These are phyloP conservation scores for Tringa solitaria DNA, from an alignment of 2,113 vertebrate species.

Conservation along the genomic window DNA sequence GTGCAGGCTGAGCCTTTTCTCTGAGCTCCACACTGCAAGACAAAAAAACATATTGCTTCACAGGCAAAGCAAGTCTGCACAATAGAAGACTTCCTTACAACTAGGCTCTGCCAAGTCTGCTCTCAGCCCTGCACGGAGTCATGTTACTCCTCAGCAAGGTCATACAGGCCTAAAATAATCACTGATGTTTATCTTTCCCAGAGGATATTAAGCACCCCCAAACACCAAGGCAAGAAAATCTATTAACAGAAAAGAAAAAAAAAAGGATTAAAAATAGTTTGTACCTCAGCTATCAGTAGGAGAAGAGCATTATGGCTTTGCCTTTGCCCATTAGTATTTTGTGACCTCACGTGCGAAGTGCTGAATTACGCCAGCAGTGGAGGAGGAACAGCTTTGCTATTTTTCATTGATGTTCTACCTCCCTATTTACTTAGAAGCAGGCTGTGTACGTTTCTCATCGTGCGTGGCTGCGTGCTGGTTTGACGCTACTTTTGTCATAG, in stretches of 20 bases:
- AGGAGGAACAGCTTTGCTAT: background rate
- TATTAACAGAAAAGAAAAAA: background rate
- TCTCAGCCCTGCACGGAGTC: slow-evolving; percentile 27
- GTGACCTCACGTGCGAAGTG: background rate
- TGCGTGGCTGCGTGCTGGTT: background rate
- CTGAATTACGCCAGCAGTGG: background rate
- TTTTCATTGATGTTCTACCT: background rate
- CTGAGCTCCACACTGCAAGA: slow-evolving; percentile 17
- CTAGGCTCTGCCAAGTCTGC: slow-evolving; percentile 38
- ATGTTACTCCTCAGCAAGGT: slow-evolving; percentile 53
- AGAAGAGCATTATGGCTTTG: background rate
- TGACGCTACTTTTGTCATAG: background rate
- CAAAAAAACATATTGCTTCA: slow-evolving; percentile 44
- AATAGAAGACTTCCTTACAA: slow-evolving; percentile 52
- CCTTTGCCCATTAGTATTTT: slow-evolving; percentile 14
- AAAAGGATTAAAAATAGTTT: background rate
- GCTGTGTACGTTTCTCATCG: background rate
- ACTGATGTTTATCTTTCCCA: slow-evolving; percentile 58
- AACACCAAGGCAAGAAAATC: slow-evolving; percentile 39
- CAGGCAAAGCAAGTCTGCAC: slow-evolving; percentile 61
- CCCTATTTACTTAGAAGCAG: background rate
- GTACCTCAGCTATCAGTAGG: background rate
- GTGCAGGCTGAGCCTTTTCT: slow-evolving; percentile 14
- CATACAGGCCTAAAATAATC: slow-evolving; percentile 37
- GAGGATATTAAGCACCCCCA: slow-evolving; percentile 42